A percentile compares a stretch with the other conserved stretches of the same genome.
phyloP scores from a whole-genome alignment of 1,140 invertebrate species.

The Eumeta japonica region DNA sequence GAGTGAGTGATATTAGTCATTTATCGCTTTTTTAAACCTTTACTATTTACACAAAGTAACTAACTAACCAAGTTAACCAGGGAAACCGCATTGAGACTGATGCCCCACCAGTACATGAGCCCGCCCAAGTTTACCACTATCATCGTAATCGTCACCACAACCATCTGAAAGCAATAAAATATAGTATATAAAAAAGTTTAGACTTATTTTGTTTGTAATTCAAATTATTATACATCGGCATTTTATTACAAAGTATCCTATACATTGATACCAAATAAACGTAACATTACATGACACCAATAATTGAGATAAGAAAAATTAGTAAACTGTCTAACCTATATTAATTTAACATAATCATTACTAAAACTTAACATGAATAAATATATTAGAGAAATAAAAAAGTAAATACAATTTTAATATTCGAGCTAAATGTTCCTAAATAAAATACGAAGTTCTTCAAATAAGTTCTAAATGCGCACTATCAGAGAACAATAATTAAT shows the following conservation, averaged over 20 bases:
- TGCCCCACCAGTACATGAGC: conserved; percentile 96
- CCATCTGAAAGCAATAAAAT: conserved; percentile 64
- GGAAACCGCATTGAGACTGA: conserved; percentile 94
- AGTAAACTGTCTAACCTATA: neutral
- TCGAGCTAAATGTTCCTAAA: neutral
- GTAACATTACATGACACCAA: neutral
- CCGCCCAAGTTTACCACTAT: conserved; percentile 92
- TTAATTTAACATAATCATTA: neutral
- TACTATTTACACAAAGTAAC: neutral
- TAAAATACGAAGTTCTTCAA: neutral
- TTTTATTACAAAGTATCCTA: no score
- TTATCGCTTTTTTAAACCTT: no score
- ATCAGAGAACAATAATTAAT: no score
- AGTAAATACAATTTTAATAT: no score
- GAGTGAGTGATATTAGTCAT: no score
- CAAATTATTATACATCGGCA: no score
- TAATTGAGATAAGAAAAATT: neutral
- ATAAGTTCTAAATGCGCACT: neutral
- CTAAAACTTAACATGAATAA: neutral
- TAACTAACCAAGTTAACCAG: conserved; percentile 81
- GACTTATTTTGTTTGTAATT: no score
- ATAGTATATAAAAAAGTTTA: conserved; percentile 3
- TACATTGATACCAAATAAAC: neutral
- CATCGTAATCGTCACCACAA: conserved; percentile 90
- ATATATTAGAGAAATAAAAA: no score